These are phyloP conservation scores for Stictocephala bisonia DNA, from an alignment of 2,888 invertebrate species.

Conservation along the genomic window DNA sequence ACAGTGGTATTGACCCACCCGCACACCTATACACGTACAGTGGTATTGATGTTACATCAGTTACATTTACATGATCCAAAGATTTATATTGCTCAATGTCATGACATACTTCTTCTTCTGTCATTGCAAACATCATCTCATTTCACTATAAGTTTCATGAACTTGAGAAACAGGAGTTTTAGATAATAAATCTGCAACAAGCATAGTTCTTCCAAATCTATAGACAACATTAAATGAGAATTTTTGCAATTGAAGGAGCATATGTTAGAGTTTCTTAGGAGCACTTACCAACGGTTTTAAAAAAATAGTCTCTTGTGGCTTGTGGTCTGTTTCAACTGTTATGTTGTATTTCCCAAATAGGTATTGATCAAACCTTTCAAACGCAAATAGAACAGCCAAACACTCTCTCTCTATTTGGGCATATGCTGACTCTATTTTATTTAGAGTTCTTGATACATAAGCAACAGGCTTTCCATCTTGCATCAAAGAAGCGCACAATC, in stretches of 20 bases:
- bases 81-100: too few species aligned
- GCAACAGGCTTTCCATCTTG: too few species aligned
- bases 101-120: too few species aligned
- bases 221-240: conserved; percentile 34
- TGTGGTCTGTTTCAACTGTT: conserved; percentile 60
- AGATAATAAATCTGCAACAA: conserved; percentile 1
- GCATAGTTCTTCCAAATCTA: conserved; percentile 28
- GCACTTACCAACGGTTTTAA: conserved; percentile 43
- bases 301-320: conserved; percentile 60
- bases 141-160: too few species aligned
- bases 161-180: too few species aligned
- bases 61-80: too few species aligned
- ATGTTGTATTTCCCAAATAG: conserved; percentile 58
- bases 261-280: conserved; percentile 42
- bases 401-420: conserved; percentile 62
- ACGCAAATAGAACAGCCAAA: conserved; percentile 60
- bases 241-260: conserved; percentile 37
- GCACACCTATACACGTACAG: too few species aligned
- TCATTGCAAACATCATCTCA: too few species aligned
- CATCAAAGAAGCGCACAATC: too few species aligned
- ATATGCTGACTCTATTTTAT: conserved; percentile 46
- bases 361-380: conserved; percentile 61
- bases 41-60: too few species aligned
- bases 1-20: too few species aligned
- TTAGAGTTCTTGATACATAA: too few species aligned